phyloP scores from a whole-genome alignment of 2,113 vertebrate species.

The Eurystomus gularis region DNA sequence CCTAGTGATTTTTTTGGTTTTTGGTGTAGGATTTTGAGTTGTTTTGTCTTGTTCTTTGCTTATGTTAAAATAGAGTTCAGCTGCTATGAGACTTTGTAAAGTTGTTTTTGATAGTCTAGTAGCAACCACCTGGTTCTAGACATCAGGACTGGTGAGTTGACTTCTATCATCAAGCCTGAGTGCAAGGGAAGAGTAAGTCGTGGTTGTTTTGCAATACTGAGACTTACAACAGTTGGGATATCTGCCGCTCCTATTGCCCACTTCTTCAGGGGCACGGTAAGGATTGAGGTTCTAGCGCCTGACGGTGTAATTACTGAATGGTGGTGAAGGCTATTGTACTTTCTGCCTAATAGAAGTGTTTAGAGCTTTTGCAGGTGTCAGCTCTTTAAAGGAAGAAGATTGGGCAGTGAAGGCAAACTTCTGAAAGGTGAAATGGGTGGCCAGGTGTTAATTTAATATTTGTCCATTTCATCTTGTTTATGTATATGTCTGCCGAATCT shows the following conservation, averaged over 20 bases:
- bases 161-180: neutral
- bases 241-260: neutral
- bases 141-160: neutral
- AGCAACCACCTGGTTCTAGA: neutral
- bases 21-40: neutral
- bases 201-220: neutral
- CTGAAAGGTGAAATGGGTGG: neutral
- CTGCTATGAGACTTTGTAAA: neutral
- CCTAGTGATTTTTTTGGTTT: neutral
- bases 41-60: neutral
- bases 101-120: neutral
- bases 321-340: neutral
- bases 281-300: neutral
- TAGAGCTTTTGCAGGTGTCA: neutral
- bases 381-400: neutral
- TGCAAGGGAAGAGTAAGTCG: neutral
- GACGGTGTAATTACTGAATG: neutral
- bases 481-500: neutral
- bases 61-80: neutral
- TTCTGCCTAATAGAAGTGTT: neutral
- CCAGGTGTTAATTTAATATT: neutral
- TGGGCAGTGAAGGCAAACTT: neutral
- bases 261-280: neutral
- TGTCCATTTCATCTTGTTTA: neutral
- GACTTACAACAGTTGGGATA: neutral